A percentile compares a stretch with the other conserved stretches of the same genome.
These are phyloP conservation scores for Nibea coibor DNA, from an alignment of 2,113 vertebrate species.

Conservation along the genomic window DNA sequence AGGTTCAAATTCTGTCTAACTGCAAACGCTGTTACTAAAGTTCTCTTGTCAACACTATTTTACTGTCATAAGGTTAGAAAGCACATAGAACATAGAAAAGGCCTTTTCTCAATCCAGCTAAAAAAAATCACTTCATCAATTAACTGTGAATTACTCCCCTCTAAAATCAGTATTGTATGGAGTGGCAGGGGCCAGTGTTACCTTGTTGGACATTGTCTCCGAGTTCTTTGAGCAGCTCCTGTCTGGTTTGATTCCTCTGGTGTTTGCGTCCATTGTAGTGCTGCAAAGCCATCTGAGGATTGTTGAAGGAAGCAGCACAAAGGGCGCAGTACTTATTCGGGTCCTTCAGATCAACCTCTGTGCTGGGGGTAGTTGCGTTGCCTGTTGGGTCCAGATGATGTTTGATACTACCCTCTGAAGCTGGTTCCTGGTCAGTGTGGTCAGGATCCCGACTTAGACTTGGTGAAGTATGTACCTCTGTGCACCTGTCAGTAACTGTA, in stretches of 20 bases:
- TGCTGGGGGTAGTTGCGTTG: background rate
- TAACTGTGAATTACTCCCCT: too few relatives aligned
- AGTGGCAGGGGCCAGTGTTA: constrained; percentile 29
- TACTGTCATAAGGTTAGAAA: background rate
- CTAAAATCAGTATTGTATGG: too few relatives aligned
- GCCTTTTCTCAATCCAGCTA: too few relatives aligned
- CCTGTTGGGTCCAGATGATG: constrained; percentile 5
- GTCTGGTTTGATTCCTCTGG: constrained; percentile 85
- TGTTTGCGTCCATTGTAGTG: constrained; percentile 89
- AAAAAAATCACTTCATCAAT: too few relatives aligned
- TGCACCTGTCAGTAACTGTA: constrained; percentile 22
- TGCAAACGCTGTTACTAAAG: background rate
- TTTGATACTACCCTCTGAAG: constrained; percentile 12
- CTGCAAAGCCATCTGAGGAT: constrained; percentile 82
- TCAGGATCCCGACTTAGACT: constrained; percentile 12
- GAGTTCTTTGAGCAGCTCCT: constrained; percentile 80
- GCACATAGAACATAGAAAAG: too few relatives aligned
- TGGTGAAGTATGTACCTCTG: constrained; percentile 7
- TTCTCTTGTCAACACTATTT: background rate
- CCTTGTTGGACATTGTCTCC: constrained; percentile 72
- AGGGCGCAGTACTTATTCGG: constrained; percentile 85
- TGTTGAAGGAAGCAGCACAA: constrained; percentile 86
- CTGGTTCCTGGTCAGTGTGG: constrained; percentile 17
- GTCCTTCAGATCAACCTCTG: constrained; percentile 80
- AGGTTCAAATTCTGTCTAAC: background rate